These are phyloP conservation scores for Monopterus albus DNA, from an alignment of 2,113 vertebrate genomes.

Conservation along the genomic window DNA sequence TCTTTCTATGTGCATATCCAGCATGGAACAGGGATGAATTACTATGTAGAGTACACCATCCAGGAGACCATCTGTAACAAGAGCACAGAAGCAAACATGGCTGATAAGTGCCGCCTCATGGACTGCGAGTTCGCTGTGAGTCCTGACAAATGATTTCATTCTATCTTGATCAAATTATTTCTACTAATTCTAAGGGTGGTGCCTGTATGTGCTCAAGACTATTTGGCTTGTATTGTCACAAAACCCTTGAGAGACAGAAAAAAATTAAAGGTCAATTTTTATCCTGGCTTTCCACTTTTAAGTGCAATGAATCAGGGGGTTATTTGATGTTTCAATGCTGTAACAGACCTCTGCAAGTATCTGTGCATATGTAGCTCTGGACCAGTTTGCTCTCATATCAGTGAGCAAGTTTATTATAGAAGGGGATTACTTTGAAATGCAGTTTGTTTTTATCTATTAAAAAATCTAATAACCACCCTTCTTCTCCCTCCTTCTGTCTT, in stretches of 20 bases:
- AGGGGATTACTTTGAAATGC: neutral
- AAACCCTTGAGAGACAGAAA: too few relatives aligned
- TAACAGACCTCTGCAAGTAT: too few relatives aligned
- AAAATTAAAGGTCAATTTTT: too few relatives aligned
- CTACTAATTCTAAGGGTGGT: too few relatives aligned
- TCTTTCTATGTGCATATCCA: conserved; percentile 32
- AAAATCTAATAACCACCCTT: neutral
- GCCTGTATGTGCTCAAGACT: too few relatives aligned
- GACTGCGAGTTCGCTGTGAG: conserved; percentile 82
- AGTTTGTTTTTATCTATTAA: too few relatives aligned
- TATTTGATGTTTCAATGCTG: neutral
- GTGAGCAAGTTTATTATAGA: neutral
- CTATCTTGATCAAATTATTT: neutral
- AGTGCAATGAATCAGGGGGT: neutral
- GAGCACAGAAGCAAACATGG: neutral
- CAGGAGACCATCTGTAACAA: conserved; percentile 80
- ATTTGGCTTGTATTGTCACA: neutral
- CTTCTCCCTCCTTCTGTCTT: neutral
- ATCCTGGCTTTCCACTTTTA: neutral
- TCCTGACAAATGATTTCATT: conserved; percentile 6
- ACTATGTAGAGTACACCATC: conserved; percentile 78
- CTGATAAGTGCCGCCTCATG: conserved; percentile 71
- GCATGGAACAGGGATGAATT: conserved; percentile 43
- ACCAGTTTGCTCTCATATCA: neutral
- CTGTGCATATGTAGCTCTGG: neutral